Conservation (phyloP, 2,797 vertebrate species). For the Natrix natrix region DNA sequence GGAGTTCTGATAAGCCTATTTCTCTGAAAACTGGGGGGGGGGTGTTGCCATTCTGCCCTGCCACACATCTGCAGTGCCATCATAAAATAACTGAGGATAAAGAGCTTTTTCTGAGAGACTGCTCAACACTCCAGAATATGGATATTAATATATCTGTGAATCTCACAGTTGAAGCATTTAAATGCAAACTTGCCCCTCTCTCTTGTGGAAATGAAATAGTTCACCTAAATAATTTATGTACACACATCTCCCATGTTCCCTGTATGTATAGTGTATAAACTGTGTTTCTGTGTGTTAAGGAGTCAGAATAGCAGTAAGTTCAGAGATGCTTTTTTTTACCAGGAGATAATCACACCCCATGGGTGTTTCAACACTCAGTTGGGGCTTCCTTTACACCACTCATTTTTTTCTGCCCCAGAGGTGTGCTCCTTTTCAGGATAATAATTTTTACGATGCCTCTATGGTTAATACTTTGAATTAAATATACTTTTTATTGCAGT, state of each 20-base stretch:
- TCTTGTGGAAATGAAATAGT: constrained; percentile 72
- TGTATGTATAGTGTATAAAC: constrained; percentile 13
- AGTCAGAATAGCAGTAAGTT: constrained; percentile 75
- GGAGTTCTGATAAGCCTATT: constrained; percentile 73
- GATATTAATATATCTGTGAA: constrained; percentile 75
- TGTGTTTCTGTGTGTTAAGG: constrained; percentile 55
- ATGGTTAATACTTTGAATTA: constrained; percentile 73
- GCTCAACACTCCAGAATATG: constrained; percentile 71
- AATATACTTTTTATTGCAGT: constrained; percentile 64
- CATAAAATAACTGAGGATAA: constrained; percentile 76
- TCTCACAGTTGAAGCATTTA: constrained; percentile 78
- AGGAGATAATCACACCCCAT: constrained; percentile 80
- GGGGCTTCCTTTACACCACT: constrained; percentile 57
- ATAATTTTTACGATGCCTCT: constrained; percentile 70
- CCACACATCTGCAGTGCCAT: constrained; percentile 72
- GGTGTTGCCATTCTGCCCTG: constrained; percentile 58
- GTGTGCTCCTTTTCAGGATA: constrained; percentile 74
- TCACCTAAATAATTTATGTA: constrained; percentile 77
- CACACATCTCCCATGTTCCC: not conserved
- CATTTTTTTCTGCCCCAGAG: constrained; percentile 69
- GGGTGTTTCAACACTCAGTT: constrained; percentile 72
- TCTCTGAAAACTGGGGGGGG: constrained; percentile 68
- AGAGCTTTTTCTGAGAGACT: constrained; percentile 74
- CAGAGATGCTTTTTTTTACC: constrained; percentile 71
- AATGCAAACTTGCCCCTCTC: constrained; percentile 71